Percentiles rank a stretch among this genome's conserved stretches.
phyloP scores from a whole-genome alignment of 1,140 invertebrate species.

The Ptiloglossa arizonensis region DNA sequence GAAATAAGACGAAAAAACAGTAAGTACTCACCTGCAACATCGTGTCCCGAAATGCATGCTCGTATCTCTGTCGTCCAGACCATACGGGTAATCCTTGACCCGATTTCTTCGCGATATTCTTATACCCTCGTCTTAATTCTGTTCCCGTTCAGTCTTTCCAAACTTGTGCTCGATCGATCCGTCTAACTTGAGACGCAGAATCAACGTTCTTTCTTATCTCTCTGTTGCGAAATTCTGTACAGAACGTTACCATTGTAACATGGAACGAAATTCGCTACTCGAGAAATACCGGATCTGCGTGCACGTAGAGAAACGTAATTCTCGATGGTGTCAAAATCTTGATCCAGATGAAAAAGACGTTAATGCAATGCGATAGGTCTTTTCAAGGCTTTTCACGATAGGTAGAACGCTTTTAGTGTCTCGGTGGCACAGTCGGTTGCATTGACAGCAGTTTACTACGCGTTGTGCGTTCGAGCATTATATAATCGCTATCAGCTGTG shows the following conservation, averaged over 20 bases:
- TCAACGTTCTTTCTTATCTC: neutral
- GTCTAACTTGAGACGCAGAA: neutral
- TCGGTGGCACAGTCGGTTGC: neutral
- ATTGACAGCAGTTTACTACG: neutral
- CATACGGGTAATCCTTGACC: slow-evolving; percentile 51
- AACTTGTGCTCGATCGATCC: slow-evolving; percentile 24
- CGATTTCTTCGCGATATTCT: slow-evolving; percentile 44
- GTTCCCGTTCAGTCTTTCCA: slow-evolving; percentile 16
- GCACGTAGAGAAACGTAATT: neutral
- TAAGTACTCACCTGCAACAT: slow-evolving; percentile 34
- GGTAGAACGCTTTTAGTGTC: neutral
- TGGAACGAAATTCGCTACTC: too few relatives aligned
- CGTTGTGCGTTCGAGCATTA: slow-evolving; percentile 12
- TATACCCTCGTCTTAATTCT: slow-evolving; percentile 20
- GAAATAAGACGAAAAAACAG: slow-evolving; percentile 40
- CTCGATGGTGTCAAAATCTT: neutral
- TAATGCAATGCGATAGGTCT: neutral
- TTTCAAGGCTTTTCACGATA: neutral
- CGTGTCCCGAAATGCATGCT: neutral
- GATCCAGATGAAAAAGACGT: neutral
- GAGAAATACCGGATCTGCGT: neutral
- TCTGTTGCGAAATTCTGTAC: neutral
- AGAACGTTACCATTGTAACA: neutral
- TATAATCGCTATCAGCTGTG: slow-evolving; percentile 41
- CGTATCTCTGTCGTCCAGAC: neutral